These are phyloP conservation scores for Pao palembangensis DNA, from an alignment of 2,113 vertebrate genomes.

Conservation along the genomic window DNA sequence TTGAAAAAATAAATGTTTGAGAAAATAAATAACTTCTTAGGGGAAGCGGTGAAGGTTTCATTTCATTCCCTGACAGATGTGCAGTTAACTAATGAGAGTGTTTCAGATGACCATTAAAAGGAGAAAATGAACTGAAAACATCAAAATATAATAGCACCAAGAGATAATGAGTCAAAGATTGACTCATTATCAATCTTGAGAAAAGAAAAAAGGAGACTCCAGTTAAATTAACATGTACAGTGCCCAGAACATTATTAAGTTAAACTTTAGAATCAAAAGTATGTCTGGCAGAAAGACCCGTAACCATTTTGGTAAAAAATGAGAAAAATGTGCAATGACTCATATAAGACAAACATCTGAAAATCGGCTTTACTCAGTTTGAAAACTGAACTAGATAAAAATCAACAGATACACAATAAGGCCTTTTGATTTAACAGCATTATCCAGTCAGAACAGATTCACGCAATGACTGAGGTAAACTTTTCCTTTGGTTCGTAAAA, in stretches of 20 bases:
- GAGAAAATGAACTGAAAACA: background rate
- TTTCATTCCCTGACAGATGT: slow-evolving; percentile 15
- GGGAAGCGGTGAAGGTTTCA: background rate
- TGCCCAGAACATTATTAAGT: slow-evolving; percentile 10
- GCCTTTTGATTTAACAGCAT: slow-evolving; percentile 10
- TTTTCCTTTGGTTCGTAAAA: slow-evolving; percentile 2
- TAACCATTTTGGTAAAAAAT: background rate
- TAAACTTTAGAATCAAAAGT: slow-evolving; percentile 9
- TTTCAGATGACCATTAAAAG: too few species aligned
- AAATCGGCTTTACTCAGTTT: background rate
- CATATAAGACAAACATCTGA: slow-evolving; percentile 3
- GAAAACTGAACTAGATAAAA: slow-evolving; percentile 14
- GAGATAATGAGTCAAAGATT: slow-evolving; percentile 1
- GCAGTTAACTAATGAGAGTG: background rate
- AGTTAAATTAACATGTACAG: slow-evolving; percentile 36
- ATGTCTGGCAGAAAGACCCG: background rate
- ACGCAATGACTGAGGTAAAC: slow-evolving; percentile 38
- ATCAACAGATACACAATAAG: slow-evolving; percentile 15
- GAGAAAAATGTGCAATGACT: background rate
- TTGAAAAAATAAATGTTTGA: slow-evolving; percentile 25
- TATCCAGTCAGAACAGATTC: slow-evolving; percentile 20
- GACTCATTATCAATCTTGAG: slow-evolving; percentile 18
- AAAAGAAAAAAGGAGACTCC: slow-evolving; percentile 23
- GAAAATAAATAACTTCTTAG: slow-evolving; percentile 37
- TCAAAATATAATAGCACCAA: slow-evolving; percentile 19